A percentile compares a stretch with the other conserved stretches of the same genome.
These are phyloP conservation scores for Buathra laborator DNA, from an alignment of 2,888 invertebrate species.

Conservation along the genomic window DNA sequence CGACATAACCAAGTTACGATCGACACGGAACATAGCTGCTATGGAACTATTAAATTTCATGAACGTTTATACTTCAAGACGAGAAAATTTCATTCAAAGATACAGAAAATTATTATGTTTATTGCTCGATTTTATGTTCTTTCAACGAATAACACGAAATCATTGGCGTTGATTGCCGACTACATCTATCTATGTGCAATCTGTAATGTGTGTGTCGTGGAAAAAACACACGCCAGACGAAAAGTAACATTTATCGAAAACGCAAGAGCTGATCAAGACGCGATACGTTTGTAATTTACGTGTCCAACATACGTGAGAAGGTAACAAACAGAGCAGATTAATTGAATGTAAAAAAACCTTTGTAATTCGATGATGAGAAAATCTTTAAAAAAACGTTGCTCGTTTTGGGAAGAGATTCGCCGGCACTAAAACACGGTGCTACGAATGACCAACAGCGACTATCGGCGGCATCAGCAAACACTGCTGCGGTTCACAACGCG, in stretches of 20 bases:
- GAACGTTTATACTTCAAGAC: too few species aligned
- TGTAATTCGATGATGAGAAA: slow-evolving; percentile 48
- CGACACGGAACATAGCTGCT: not conserved
- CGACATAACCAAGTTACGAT: slow-evolving; percentile 72
- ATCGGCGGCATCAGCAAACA: too few species aligned
- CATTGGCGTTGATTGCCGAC: slow-evolving; percentile 13
- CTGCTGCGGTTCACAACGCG: too few species aligned
- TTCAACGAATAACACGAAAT: not conserved
- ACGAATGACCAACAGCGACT: not conserved
- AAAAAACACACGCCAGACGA: slow-evolving; percentile 19
- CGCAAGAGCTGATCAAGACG: not conserved
- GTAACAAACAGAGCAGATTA: not conserved
- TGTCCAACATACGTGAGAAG: not conserved
- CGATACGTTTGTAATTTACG: not conserved
- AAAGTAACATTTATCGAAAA: not conserved
- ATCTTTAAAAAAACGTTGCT: slow-evolving; percentile 16
- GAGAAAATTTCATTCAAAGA: too few species aligned
- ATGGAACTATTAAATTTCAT: not conserved
- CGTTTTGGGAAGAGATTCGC: slow-evolving; percentile 24
- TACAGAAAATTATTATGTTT: not conserved
- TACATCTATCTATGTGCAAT: slow-evolving; percentile 52
- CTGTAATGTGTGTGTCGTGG: slow-evolving; percentile 33
- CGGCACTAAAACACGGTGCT: slow-evolving; percentile 34
- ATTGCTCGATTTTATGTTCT: not conserved
- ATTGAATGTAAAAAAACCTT: slow-evolving; percentile 22